These are phyloP conservation scores for Parus major DNA, from an alignment of 2,113 vertebrate genomes.

Conservation along the genomic window DNA sequence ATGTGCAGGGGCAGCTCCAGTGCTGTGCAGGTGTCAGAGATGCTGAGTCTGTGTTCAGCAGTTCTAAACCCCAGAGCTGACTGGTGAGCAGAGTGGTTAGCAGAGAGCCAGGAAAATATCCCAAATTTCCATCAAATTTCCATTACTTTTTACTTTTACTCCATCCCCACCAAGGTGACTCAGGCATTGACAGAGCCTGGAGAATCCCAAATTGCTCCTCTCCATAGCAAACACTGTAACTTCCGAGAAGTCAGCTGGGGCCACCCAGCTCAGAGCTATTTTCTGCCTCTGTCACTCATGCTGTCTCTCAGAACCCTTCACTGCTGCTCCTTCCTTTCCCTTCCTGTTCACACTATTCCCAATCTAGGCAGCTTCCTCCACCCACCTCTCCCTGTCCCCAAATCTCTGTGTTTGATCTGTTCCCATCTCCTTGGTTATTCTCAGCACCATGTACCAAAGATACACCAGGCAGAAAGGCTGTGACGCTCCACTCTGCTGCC, in stretches of 20 bases:
- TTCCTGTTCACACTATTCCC: slow-evolving; percentile 1
- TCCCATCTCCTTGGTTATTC: slow-evolving; percentile 18
- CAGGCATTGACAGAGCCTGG: neutral
- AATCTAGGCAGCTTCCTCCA: slow-evolving; percentile 23
- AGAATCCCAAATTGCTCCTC: neutral
- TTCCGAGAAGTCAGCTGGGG: neutral
- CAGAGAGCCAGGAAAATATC: neutral
- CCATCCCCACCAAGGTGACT: neutral
- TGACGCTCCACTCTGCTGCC: neutral
- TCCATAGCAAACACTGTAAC: neutral
- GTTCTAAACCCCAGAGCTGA: neutral
- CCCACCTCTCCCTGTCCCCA: slow-evolving; percentile 17
- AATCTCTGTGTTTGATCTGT: neutral
- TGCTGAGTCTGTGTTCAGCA: neutral
- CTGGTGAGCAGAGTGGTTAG: neutral
- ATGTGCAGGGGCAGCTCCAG: neutral
- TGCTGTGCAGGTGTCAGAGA: neutral
- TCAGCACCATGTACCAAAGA: neutral
- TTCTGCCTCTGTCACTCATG: neutral
- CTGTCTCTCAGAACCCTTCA: neutral
- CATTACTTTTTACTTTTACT: neutral
- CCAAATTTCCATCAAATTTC: neutral
- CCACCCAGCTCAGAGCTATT: neutral
- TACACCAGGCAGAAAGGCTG: neutral
- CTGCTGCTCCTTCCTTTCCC: slow-evolving; percentile 1